phyloP scores from a whole-genome alignment of 1,140 invertebrate species.

The Drosophila truncata region DNA sequence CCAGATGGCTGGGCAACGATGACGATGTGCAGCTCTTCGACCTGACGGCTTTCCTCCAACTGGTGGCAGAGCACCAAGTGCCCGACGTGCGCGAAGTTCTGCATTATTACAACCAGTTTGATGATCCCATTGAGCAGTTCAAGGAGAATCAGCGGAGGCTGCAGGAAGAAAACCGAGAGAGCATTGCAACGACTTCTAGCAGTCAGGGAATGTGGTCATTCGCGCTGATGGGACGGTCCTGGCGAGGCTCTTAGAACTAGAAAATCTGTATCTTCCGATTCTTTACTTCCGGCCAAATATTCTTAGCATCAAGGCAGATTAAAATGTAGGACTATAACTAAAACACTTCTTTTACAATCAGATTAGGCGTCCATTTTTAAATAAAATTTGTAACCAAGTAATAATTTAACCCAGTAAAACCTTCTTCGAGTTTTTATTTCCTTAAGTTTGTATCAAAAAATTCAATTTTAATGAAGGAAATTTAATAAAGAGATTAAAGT shows the following conservation, averaged over 20 bases:
- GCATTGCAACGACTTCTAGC: conserved; percentile 1
- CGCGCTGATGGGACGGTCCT: conserved; percentile 24
- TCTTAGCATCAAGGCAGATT: background rate
- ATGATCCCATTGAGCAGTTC: conserved; percentile 97
- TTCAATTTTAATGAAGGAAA: no score
- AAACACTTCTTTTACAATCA: background rate
- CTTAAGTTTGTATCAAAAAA: no score
- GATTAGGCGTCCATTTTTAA: background rate
- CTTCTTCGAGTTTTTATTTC: background rate
- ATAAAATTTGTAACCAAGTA: background rate
- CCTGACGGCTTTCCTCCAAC: conserved; percentile 96
- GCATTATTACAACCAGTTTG: conserved; percentile 96
- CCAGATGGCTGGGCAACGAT: conserved; percentile 97
- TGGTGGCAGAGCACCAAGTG: conserved; percentile 93
- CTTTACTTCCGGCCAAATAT: background rate
- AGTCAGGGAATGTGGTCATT: conserved; percentile 3
- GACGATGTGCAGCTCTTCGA: conserved; percentile 96
- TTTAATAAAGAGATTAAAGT: no score
- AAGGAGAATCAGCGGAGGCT: conserved; percentile 93
- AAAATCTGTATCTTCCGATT: background rate
- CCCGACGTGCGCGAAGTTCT: conserved; percentile 97
- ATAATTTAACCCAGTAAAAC: background rate
- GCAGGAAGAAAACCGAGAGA: conserved; percentile 88
- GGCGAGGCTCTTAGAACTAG: background rate
- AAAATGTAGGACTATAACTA: background rate